These are phyloP conservation scores for Saguinus imperator DNA, from an alignment of 2,113 vertebrate genomes.

Conservation along the genomic window DNA sequence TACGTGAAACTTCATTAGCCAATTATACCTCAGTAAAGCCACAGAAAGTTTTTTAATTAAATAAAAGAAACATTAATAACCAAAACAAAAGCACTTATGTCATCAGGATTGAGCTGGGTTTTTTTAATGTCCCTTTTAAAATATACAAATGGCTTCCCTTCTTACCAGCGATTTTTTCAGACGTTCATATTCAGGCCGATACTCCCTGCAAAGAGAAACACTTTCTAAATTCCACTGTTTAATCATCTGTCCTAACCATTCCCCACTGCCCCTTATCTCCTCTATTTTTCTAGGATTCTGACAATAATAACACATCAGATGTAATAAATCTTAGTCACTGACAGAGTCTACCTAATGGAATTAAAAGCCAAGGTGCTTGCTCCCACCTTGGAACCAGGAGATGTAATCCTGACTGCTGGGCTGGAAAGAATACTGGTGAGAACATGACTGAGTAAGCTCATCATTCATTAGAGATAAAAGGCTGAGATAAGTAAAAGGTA, in stretches of 20 bases:
- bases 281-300: background rate
- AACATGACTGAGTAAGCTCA: background rate
- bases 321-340: background rate
- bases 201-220: conserved; percentile 87
- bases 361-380: background rate
- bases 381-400: background rate
- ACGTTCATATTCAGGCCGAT: conserved; percentile 95
- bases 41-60: background rate
- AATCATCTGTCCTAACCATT: background rate
- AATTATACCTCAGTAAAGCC: background rate
- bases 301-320: background rate
- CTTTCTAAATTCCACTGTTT: conserved; percentile 36
- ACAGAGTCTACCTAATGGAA: background rate
- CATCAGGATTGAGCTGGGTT: background rate
- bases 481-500: background rate
- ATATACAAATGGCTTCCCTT: background rate
- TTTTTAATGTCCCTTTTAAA: background rate
- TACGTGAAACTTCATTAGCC: background rate
- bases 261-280: background rate
- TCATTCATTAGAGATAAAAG: background rate
- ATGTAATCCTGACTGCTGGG: background rate
- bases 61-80: background rate
- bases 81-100: conserved; percentile 2
- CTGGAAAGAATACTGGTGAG: background rate
- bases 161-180: conserved; percentile 91